These are phyloP conservation scores for Andrena camellia DNA, from an alignment of 2,888 invertebrate species.

Conservation along the genomic window DNA sequence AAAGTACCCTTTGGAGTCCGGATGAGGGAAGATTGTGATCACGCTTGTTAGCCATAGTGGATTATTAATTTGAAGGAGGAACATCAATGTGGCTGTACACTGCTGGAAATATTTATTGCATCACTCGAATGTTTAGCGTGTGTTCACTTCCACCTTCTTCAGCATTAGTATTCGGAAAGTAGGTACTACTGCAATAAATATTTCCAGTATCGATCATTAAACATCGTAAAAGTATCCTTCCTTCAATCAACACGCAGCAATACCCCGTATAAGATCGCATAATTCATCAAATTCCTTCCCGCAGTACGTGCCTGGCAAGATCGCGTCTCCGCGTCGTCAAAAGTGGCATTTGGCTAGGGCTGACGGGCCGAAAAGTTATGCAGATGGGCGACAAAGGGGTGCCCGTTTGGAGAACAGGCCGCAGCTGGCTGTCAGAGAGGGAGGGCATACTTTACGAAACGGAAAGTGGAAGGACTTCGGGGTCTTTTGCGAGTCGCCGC, in stretches of 20 bases:
- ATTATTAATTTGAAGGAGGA: too few species aligned
- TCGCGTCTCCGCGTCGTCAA: conserved; percentile 49
- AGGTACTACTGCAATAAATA: too few species aligned
- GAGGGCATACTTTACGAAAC: conserved; percentile 80
- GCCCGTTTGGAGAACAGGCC: conserved; percentile 67
- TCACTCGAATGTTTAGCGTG: too few species aligned
- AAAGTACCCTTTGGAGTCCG: too few species aligned
- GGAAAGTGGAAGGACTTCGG: conserved; percentile 76
- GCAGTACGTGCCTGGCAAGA: too few species aligned
- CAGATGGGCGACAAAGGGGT: conserved; percentile 74
- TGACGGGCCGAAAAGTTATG: conserved; percentile 74
- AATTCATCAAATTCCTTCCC: neutral
- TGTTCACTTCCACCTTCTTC: too few species aligned
- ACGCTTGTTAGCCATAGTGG: too few species aligned
- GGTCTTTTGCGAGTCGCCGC: conserved; percentile 82
- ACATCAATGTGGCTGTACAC: too few species aligned
- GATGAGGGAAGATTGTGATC: neutral
- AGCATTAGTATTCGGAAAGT: too few species aligned
- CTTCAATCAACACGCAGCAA: neutral
- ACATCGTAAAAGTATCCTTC: neutral
- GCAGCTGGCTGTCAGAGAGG: conserved; percentile 84
- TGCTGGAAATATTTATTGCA: too few species aligned
- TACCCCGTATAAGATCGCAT: neutral
- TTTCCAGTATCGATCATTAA: neutral
- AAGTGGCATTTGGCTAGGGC: conserved; percentile 54